Evolutionary conservation across 2,113 vertebrate genomes (phyloP), one percentile per base, ranked within the genome.

Genomic region (Saguinus midas): DNA sequence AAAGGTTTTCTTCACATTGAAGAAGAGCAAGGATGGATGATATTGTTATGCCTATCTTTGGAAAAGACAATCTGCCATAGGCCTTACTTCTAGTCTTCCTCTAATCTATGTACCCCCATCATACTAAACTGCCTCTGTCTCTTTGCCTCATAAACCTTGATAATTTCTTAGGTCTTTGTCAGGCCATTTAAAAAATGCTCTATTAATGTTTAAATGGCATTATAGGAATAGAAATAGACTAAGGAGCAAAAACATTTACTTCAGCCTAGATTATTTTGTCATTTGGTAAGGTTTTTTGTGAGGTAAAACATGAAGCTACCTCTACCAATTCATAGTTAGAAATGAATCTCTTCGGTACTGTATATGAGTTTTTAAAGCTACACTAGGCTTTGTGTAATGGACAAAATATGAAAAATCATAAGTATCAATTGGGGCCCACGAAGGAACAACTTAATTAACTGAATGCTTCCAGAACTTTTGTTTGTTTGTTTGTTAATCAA

Each of bases 191-290:
- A 92, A 96, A 92, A 76, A 68, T 84, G 27, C 32, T 84, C 10
- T 94, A 35, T 32, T 95, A 8, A 79, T 92, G n/a, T 81, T 92
- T 29, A 79, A 13, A 48, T 94, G 75, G 14, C 37, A 66, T 93
- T 68, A 52, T 78, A 94, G 37, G 29, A 94, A 66, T 92, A 86
- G 66, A 95, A 95, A 73, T 95, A 86, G 58, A 96, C 48, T 52
- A 88, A 89, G 18, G 43, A 68, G 43, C 23, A 86, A 55, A 89
- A 75, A 72, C 9, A 90, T 95, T 95, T 81, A 58, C 48, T 75
- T 91, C 11, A 40, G 64, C 27, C n/a, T 90, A 43, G 43, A 88
- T 55, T 81, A 55, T 80, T 76, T 25, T 86, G 20, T 89, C 52
- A 78, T 94, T 95, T 94, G 35, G 35, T 75, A 91, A 81, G 2